Base-by-base conservation (phyloP, 2,797 vertebrate genomes). In the Pangasius mekongensis region DNA sequence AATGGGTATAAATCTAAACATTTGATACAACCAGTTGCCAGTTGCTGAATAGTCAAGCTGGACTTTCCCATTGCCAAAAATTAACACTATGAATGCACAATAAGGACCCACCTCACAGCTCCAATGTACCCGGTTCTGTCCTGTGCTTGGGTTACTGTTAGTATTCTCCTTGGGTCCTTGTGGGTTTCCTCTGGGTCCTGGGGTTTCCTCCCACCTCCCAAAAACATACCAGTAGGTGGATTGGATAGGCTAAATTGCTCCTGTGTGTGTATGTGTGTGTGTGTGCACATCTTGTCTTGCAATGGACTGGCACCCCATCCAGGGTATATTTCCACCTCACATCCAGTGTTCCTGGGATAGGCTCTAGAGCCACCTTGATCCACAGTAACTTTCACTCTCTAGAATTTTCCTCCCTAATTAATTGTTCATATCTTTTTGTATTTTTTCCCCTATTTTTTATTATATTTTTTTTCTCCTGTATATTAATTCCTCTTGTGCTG, bases 61-160 rank as follows among this genome's bases (percentile, higher is more conserved):
- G 6, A 85, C 8, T 76, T 81, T 58, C 67, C 69, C 43, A 69
- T 11, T 36, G 24, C 69, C 30, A 87, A 84, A 54, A 18, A 78
- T 11, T 36, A 54, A 76, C 27, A 22, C 39, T 73, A 43, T 73
- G 9, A 73, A 22, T 56, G 18, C 3, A 58, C 13, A 80, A 36
- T 56, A 80, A 80, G 30, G n/a, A 33, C 27, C 43, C n/a, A 54
- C 3, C 49, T 77, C 24, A 16, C 14, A 30, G 33, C 33, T 71
- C 36, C 69, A 73, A 73, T 8, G 3, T 22, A 73, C 69, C 7
- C 18, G 16, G 69, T 24, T n/a, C 3, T 11, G 14, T 66, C n/a
- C 69, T 39, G 3, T 43, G 6, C 20, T 71, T 3, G 9, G 62
- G 11, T n/a, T 64, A 64, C 62, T 66, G 20, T 71, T 20, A 9